Evolutionary conservation across 2,888 invertebrate genomes (phyloP).

Genomic region (Aleiodes testaceus): DNA sequence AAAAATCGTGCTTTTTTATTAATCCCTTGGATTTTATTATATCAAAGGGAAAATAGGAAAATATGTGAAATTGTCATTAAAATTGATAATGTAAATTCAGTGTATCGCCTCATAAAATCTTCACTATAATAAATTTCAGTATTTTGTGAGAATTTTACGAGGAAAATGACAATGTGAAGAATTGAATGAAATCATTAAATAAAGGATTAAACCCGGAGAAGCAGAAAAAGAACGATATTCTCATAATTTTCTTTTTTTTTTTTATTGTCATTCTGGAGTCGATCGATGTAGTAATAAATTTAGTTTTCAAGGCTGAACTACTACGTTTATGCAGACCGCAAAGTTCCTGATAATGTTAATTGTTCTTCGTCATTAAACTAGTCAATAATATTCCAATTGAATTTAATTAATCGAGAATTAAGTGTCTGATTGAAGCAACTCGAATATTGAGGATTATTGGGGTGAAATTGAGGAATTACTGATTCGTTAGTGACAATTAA

Average conservation of each 20-base stretch:
- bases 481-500: constrained; percentile 47
- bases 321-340: not conserved
- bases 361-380: not conserved
- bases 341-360: not conserved
- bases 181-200: no score
- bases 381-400: no score
- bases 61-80: not conserved
- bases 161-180: not conserved
- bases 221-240: constrained; percentile 15
- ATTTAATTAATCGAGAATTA: no score
- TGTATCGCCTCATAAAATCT: not conserved
- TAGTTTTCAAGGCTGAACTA: constrained; percentile 2
- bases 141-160: not conserved
- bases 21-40: no score
- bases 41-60: no score
- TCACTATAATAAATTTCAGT: not conserved
- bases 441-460: not conserved
- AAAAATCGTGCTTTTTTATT: no score
- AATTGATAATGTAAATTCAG: not conserved
- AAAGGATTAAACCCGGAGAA: not conserved
- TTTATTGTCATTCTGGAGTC: not conserved
- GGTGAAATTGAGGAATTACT: constrained; percentile 44
- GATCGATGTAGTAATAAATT: constrained; percentile 23
- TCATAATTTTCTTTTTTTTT: not conserved
- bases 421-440: no score